phyloP scores from a whole-genome alignment of 2,888 invertebrate species.

The Trissoscelio sp. region DNA sequence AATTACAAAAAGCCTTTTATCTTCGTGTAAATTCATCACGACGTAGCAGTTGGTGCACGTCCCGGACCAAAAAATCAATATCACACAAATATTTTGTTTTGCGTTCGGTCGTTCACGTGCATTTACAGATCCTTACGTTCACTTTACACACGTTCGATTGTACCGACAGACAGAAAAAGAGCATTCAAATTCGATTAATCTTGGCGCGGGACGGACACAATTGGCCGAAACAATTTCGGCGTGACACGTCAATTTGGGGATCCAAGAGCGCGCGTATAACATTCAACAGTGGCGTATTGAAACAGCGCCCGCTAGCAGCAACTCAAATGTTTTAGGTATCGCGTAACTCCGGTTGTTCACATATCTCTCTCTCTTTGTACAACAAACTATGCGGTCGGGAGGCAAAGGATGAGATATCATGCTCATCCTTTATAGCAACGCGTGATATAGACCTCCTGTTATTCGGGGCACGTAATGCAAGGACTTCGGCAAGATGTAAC shows the following conservation, averaged over 20 bases:
- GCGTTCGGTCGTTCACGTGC: not conserved
- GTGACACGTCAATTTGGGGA: slow-evolving; percentile 24
- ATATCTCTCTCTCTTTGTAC: slow-evolving; percentile 49
- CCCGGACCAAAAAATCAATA: not conserved
- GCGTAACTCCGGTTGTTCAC: slow-evolving; percentile 36
- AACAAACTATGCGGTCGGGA: slow-evolving; percentile 59
- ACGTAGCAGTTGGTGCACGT: not conserved
- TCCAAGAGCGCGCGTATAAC: slow-evolving; percentile 1
- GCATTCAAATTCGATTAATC: slow-evolving; percentile 14
- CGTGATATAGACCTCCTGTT: slow-evolving; percentile 60
- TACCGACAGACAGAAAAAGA: not conserved
- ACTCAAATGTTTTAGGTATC: slow-evolving; percentile 38
- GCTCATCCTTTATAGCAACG: slow-evolving; percentile 42
- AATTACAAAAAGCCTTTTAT: not conserved
- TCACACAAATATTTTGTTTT: slow-evolving; percentile 4
- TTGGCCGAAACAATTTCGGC: slow-evolving; percentile 13
- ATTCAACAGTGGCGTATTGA: slow-evolving; percentile 20
- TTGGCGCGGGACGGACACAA: not conserved
- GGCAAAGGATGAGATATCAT: slow-evolving; percentile 55
- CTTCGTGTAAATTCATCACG: not conserved
- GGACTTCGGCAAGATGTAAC: slow-evolving; percentile 63
- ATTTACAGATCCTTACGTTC: not conserved
- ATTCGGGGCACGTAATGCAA: slow-evolving; percentile 64
- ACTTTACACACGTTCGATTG: not conserved
- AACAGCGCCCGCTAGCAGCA: not conserved